Conservation (phyloP, 2,797 vertebrate genomes). For the Caiman crocodilus region DNA sequence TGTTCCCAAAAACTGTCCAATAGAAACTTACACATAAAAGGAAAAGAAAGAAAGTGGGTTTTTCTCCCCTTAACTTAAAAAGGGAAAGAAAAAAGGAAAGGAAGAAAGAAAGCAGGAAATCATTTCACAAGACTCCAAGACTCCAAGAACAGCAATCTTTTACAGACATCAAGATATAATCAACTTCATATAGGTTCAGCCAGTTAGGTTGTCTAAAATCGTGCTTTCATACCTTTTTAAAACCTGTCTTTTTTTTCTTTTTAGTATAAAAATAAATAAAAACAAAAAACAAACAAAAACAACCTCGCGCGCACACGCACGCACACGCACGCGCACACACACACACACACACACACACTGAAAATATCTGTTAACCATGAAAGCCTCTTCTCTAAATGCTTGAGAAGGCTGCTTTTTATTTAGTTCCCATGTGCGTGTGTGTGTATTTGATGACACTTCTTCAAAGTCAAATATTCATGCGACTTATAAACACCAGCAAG, state of each 20-base stretch:
- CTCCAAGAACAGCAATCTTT: slow-evolving; percentile 85
- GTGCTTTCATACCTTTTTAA: slow-evolving; percentile 87
- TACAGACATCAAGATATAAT: slow-evolving; percentile 86
- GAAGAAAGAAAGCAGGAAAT: slow-evolving; percentile 81
- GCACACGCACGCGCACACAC: slow-evolving; percentile 68
- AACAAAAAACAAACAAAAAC: slow-evolving; percentile 81
- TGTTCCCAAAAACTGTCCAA: slow-evolving; percentile 83
- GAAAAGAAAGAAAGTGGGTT: slow-evolving; percentile 64
- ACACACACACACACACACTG: slow-evolving; percentile 78
- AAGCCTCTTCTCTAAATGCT: slow-evolving; percentile 79
- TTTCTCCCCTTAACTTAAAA: slow-evolving; percentile 77
- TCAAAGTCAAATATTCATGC: slow-evolving; percentile 91
- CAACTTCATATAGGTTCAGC: slow-evolving; percentile 83
- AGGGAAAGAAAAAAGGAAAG: slow-evolving; percentile 67
- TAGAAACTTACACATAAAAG: slow-evolving; percentile 87
- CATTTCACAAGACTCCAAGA: slow-evolving; percentile 85
- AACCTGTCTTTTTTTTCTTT: slow-evolving; percentile 85
- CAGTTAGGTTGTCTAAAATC: slow-evolving; percentile 87
- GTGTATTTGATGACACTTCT: slow-evolving; percentile 85
- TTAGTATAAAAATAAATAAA: slow-evolving; percentile 83
- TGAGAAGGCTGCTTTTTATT: slow-evolving; percentile 80
- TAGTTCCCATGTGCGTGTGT: slow-evolving; percentile 75
- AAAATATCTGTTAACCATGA: slow-evolving; percentile 82
- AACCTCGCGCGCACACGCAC: slow-evolving; percentile 66
- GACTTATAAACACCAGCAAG: slow-evolving; percentile 89